Base-by-base conservation (phyloP, 1,140 invertebrate genomes). In the Eumaeus atala region DNA sequence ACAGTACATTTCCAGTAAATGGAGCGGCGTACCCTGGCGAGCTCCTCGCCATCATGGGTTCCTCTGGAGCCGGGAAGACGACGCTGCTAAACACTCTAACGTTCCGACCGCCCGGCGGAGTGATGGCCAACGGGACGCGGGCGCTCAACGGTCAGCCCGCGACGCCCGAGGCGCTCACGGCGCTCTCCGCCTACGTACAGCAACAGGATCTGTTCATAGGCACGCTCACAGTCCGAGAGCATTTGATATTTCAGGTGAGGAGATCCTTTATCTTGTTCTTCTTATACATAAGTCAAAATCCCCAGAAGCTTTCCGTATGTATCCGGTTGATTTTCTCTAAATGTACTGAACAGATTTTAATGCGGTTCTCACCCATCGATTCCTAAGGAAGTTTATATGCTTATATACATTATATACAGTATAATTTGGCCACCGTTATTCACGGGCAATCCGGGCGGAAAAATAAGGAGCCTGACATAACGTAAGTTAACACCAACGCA, bases 171-270 rank as follows among this genome's bases (percentile, higher is more conserved):
- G 89, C 91, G 2, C 85, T 98, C 52, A 91, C 93, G 11, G 92
- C 93, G 5, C 88, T 95, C 10, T 96, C 95, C 48, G 97, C 96
- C 0, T 99, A 99, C 70, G 96, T 99, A 0, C 97, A 98, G 78
- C 97, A 99, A 83, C 93, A 96, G 61, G 96, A 98, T 83, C 81
- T 97, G n/a, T 98, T 98, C 76, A 94, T 98, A 56, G 95, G 95
- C 0, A 96, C 94, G 0, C 87, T 98, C n/a, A 98, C 96, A 0
- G 96, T 97, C 2, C 89, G 90, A 53, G 97, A 98, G 72, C 96
- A 98, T 86, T 89, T 98, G 4, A 89, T 93, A 9, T 98, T 98
- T 74, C 94, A 95, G 89, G 93, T 94, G 66, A 82, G 52, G 21
- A 28, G 21, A 28, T 28, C 21, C 21, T 28, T n/a, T n/a, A n/a